These are phyloP conservation scores for Brienomyrus brachyistius DNA, from an alignment of 2,113 vertebrate genomes.

Conservation along the genomic window DNA sequence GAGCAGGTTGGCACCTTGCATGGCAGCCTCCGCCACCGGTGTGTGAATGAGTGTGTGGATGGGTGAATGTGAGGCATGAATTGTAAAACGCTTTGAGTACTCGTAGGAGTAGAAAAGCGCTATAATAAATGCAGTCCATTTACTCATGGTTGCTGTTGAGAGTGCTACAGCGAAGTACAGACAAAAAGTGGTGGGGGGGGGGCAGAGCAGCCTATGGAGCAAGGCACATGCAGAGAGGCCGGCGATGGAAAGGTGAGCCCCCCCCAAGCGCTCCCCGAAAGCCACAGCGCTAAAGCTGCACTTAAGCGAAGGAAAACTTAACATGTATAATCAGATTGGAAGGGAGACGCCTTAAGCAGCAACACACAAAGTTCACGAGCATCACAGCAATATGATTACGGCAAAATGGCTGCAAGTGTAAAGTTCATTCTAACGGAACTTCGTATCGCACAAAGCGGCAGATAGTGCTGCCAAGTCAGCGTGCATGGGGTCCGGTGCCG, in stretches of 20 bases:
- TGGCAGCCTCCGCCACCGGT: no score
- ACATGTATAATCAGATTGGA: not conserved
- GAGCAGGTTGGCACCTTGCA: no score
- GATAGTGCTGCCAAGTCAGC: not conserved
- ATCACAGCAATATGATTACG: not conserved
- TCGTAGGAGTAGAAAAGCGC: no score
- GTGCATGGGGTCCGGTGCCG: not conserved
- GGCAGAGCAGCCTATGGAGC: conserved; percentile 67
- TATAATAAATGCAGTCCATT: no score
- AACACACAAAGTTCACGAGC: not conserved
- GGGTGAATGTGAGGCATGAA: no score
- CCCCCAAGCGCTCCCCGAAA: not conserved
- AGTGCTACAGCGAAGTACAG: not conserved
- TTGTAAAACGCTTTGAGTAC: no score
- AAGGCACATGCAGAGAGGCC: conserved; percentile 33
- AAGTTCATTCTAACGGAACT: not conserved
- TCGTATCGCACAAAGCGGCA: not conserved
- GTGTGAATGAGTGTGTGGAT: no score
- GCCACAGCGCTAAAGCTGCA: not conserved
- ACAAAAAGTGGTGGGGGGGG: not conserved
- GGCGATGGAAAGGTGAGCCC: not conserved
- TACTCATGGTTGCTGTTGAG: not conserved
- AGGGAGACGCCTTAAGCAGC: not conserved
- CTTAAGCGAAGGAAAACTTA: not conserved
- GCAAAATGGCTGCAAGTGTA: not conserved